Base-by-base conservation (phyloP, 2,113 vertebrate species). In the Fregetta grallaria region DNA sequence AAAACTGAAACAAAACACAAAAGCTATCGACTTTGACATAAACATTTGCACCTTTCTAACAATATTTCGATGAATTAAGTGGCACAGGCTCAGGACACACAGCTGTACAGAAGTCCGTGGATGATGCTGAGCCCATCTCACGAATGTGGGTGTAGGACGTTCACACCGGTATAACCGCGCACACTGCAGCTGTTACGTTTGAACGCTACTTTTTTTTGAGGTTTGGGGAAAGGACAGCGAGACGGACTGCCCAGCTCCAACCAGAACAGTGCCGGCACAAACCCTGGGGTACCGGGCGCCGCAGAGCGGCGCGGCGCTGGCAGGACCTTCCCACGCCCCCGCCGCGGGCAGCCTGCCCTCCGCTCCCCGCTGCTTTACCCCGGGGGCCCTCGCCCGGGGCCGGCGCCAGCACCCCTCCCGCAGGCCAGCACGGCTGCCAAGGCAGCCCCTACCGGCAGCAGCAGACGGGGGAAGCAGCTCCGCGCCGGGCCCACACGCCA, bases 131-230 rank as follows among this genome's bases (percentile, higher is more conserved):
- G n/a, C 5, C 19, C 1, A 1, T 18, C 19, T 36, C 25, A 62
- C 0, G 1, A 50, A 25, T 2, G 2, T 0, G 27, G 42, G 8
- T 4, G 10, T 1, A 6, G 2, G 11, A 4, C 2, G 1, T 3
- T 21, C n/a, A 17, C 20, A 5, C 8, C 1, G 15, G 3, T 1
- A 0, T 1, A 73, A 34, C 1, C 4, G 7, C 15, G 4, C 4
- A 11, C 8, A 6, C 8, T 4, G 9, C 11, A 38, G 22, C 17
- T 7, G 14, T 3, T 11, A 16, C 4, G 29, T 1, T 3, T 22
- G 6, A 47, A 12, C 11, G 4, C 4, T 6, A 5, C 8, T 19
- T 15, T 4, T 13, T 49, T 53, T 9, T 26, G 14, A 45, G 5
- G 13, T 1, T 1, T 9, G 34, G 3, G 4, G 23, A 42, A 19